Percentiles rank a stretch among this genome's conserved stretches.
These are phyloP conservation scores for Chunga burmeisteri DNA, from an alignment of 2,113 vertebrate genomes.

Conservation along the genomic window DNA sequence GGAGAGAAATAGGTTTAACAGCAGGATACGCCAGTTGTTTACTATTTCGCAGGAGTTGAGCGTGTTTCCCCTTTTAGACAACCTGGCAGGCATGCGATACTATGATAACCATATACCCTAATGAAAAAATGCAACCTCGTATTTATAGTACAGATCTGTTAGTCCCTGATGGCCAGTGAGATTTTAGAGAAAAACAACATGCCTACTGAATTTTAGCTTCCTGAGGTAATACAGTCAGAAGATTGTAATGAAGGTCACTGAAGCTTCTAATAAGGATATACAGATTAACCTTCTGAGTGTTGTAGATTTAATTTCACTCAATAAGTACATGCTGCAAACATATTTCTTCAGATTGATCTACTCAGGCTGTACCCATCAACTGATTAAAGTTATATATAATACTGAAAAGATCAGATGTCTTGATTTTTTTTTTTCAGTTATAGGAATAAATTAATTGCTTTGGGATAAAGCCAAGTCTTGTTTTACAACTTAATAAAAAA, in stretches of 20 bases:
- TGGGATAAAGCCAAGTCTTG: not conserved
- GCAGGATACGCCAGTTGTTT: not conserved
- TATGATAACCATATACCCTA: not conserved
- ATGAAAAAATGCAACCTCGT: not conserved
- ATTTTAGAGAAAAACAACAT: not conserved
- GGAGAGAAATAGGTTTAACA: not conserved
- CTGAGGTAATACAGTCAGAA: not conserved
- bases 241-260: not conserved
- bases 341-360: constrained; percentile 36
- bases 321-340: constrained; percentile 6
- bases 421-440: not conserved
- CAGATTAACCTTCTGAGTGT: not conserved
- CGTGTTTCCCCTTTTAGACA: not conserved
- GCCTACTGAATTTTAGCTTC: not conserved
- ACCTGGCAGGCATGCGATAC: not conserved
- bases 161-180: not conserved
- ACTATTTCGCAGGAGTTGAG: not conserved
- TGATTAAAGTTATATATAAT: constrained; percentile 23
- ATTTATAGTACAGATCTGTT: not conserved
- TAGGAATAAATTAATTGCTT: constrained; percentile 8
- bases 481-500: not conserved
- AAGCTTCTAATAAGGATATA: not conserved
- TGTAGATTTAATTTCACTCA: constrained; percentile 16
- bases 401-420: not conserved
- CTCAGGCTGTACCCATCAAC: not conserved